Base-by-base conservation (phyloP, 2,113 vertebrate species). In the Nyctereutes procyonoides region DNA sequence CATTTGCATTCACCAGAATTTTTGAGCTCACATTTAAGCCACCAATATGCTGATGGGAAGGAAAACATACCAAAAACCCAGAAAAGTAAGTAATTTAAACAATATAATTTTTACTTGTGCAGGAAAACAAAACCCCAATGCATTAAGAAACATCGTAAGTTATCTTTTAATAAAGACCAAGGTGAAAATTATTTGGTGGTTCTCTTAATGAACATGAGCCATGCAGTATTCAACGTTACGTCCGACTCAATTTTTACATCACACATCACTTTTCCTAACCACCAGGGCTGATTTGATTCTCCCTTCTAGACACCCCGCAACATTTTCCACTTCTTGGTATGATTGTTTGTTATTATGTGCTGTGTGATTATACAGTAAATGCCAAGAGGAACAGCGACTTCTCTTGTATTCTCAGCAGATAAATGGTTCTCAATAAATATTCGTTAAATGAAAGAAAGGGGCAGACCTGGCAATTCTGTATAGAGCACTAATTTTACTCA, bases 371-470 rank as follows among this genome's bases (percentile, higher is more conserved):
- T 51, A n/a, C 4, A 76, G 4, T 24, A n/a, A 93, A 73, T 94
- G 24, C 48, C 48, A 88, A 96, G 43, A 82, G 73, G 30, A 90
- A 3, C 17, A n/a, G 16, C 84, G 76, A 88, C 73, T 69, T 93
- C 43, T 88, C 16, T 53, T 81, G 53, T 88, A 84, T 90, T 94
- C 35, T 60, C 43, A 83, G 48, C 8, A 85, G 26, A 76, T 74
- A 77, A 90, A 73, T 65, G 9, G 6, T 85, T 96, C 35, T 56
- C 16, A 32, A 62, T 88, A 95, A 94, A 91, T 90, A 82, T 87
- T 76, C 95, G 30, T 58, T 93, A 83, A 94, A 55, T 43, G 32
- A 95, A 94, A 88, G n/a, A 77, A 76, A 7, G 38, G 38, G n/a
- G 48, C 3, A 62, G 20, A 48, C 14, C 67, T 24, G 58, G 7